A percentile compares a stretch with the other conserved stretches of the same genome.
phyloP scores from a whole-genome alignment of 37 sponge, comb jelly and placozoan species.

The Corticium candelabrum region DNA sequence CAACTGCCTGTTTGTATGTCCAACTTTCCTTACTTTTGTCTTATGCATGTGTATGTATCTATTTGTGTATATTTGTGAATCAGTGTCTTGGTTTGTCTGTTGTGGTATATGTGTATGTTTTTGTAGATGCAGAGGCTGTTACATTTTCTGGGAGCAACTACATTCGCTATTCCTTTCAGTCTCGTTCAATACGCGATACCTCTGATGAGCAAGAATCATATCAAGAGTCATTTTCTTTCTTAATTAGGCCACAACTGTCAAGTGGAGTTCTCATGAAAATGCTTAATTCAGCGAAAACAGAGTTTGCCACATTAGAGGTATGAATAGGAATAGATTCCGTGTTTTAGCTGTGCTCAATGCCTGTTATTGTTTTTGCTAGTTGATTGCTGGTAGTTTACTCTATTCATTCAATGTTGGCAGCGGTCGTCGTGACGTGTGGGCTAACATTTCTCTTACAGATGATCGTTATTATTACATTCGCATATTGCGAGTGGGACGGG shows the following conservation, averaged over 20 bases:
- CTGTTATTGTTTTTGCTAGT: too few relatives aligned
- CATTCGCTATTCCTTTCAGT: not conserved
- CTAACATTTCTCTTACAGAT: not conserved
- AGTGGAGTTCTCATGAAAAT: not conserved
- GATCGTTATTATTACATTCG: not conserved
- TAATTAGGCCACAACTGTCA: not conserved
- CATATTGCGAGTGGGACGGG: not conserved
- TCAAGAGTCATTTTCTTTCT: not conserved
- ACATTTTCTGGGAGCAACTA: not conserved
- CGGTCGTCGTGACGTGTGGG: not conserved
- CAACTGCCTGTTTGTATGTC: too few relatives aligned
- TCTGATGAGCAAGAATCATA: not conserved
- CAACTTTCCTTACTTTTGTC: too few relatives aligned
- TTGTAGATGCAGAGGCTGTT: not conserved
- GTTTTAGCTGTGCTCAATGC: too few relatives aligned
- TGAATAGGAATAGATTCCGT: too few relatives aligned
- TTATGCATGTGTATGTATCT: too few relatives aligned
- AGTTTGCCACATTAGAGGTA: not conserved
- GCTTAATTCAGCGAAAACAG: not conserved
- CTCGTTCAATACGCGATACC: not conserved
- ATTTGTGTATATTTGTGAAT: too few relatives aligned
- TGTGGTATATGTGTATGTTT: not conserved
- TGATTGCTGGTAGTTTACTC: not conserved
- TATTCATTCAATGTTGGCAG: not conserved
- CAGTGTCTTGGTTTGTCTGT: not conserved